phyloP scores from a whole-genome alignment of 2,888 invertebrate genomes.

The Folsomia candida region DNA sequence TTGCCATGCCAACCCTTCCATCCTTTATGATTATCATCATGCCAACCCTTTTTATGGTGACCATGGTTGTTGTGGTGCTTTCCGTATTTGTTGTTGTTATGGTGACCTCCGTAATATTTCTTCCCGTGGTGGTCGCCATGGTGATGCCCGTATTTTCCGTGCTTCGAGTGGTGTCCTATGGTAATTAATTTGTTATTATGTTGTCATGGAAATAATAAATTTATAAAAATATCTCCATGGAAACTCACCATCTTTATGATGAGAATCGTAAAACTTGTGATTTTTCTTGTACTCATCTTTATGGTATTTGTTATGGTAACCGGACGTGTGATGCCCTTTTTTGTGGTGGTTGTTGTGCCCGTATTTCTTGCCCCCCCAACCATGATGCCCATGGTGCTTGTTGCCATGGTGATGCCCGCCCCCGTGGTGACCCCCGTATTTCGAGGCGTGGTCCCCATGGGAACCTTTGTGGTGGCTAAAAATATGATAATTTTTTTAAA shows the following conservation, averaged over 20 bases:
- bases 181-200: no score
- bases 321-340: constrained; percentile 21
- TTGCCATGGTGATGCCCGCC: constrained; percentile 32
- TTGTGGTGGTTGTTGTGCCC: constrained; percentile 32
- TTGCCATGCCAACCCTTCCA: constrained; percentile 5
- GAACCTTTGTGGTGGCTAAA: constrained; percentile 35
- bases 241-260: constrained; percentile 50
- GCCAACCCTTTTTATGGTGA: constrained; percentile 31
- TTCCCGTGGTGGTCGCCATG: constrained; percentile 43
- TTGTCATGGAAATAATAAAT: no score
- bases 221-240: no score
- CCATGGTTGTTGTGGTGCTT: constrained; percentile 41
- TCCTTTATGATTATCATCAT: constrained; percentile 36
- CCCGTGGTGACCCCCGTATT: constrained; percentile 27
- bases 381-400: constrained; percentile 33
- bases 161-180: constrained; percentile 49
- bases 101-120: constrained; percentile 55
- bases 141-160: constrained; percentile 46
- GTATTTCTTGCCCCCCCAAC: constrained; percentile 24
- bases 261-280: constrained; percentile 50
- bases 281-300: constrained; percentile 45
- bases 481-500: no score
- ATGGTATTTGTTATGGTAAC: constrained; percentile 48
- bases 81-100: constrained; percentile 54
- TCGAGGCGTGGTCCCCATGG: constrained; percentile 28